These are phyloP conservation scores for Corythaixoides concolor DNA, from an alignment of 2,113 vertebrate genomes.

Conservation along the genomic window DNA sequence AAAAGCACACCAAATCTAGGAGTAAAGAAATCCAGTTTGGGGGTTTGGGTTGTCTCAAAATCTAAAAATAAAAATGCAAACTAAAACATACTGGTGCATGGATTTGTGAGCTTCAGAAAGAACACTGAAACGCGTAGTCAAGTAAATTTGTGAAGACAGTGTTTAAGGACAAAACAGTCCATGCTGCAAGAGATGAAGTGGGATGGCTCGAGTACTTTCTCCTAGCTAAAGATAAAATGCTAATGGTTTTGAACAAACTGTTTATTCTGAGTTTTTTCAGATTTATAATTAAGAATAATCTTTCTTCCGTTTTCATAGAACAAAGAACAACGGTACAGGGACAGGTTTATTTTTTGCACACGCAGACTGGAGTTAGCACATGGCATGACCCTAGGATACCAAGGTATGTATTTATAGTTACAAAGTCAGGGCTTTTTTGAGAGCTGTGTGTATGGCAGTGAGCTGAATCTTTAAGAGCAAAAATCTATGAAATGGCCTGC, in stretches of 20 bases:
- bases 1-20: background rate
- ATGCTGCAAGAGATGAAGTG: background rate
- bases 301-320: constrained; percentile 64
- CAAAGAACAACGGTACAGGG: constrained; percentile 95
- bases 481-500: background rate
- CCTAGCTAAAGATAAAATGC: background rate
- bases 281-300: background rate
- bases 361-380: constrained; percentile 96
- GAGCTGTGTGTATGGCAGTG: background rate
- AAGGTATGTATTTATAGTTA: constrained; percentile 72
- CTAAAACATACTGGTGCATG: background rate
- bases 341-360: constrained; percentile 97
- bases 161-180: background rate
- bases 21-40: background rate
- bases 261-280: background rate
- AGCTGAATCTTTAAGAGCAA: background rate
- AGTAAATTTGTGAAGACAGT: background rate
- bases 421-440: accelerated
- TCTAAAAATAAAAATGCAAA: background rate
- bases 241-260: background rate
- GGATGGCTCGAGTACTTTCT: background rate
- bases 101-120: background rate
- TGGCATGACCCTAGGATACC: constrained; percentile 98
- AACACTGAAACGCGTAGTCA: background rate
- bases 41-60: background rate